These are phyloP conservation scores for Lucifuga dentata DNA, from an alignment of 2,113 vertebrate genomes.

Conservation along the genomic window DNA sequence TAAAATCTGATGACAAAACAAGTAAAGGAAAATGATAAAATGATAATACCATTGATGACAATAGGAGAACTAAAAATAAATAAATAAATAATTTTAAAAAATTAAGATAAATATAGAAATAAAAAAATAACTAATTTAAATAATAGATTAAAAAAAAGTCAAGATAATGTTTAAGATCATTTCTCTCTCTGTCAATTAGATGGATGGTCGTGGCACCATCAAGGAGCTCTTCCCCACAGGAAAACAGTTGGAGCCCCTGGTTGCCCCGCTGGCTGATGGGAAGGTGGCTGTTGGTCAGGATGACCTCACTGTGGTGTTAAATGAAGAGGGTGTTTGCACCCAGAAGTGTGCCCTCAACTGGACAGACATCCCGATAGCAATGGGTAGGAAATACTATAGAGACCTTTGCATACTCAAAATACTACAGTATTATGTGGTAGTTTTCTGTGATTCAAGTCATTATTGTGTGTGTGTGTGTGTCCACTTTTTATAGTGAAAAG, in stretches of 20 bases:
- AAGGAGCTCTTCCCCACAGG: constrained; percentile 99
- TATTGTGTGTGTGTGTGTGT: neutral
- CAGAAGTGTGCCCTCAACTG: constrained; percentile 98
- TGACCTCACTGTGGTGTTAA: constrained; percentile 96
- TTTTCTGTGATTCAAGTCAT: neutral
- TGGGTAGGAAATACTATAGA: constrained; percentile 86
- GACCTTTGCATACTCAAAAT: too few relatives aligned
- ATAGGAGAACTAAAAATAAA: too few relatives aligned
- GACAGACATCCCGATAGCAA: constrained; percentile 98
- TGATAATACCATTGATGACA: too few relatives aligned
- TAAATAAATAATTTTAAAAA: too few relatives aligned
- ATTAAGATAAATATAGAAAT: too few relatives aligned
- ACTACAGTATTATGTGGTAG: too few relatives aligned
- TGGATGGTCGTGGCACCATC: constrained; percentile 95
- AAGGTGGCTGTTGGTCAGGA: constrained; percentile 98
- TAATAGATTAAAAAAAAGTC: too few relatives aligned
- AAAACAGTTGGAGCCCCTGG: constrained; percentile 96
- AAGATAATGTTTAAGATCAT: too few relatives aligned
- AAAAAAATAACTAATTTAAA: too few relatives aligned
- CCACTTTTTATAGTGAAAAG: neutral
- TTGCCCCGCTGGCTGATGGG: constrained; percentile 93
- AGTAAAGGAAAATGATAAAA: too few relatives aligned
- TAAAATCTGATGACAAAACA: too few relatives aligned
- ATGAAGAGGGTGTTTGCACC: constrained; percentile 94
- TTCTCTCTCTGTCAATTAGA: constrained; percentile 77